Percentiles rank a stretch among this genome's conserved stretches.
phyloP scores from a whole-genome alignment of 2,888 invertebrate genomes.

The Eristalinus aeneus region DNA sequence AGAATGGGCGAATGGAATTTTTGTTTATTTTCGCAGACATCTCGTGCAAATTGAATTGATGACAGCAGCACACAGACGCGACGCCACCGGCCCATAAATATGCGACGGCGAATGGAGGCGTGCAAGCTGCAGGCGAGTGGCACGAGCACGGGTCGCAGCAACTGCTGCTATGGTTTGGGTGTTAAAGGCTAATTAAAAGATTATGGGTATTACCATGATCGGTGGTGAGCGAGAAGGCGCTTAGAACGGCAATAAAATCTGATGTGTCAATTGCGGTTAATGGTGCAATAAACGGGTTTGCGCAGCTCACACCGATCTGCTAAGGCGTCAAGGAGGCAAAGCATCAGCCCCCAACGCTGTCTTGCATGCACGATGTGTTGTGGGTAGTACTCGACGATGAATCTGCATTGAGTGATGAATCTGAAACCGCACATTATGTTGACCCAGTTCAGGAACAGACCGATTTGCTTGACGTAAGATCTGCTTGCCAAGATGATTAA shows the following conservation, averaged over 20 bases:
- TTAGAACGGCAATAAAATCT: conserved; percentile 39
- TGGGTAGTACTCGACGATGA: not conserved
- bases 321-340: conserved; percentile 4
- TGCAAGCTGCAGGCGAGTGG: not conserved
- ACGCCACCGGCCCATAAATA: not conserved
- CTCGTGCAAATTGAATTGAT: not conserved
- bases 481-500: not conserved
- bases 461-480: not conserved
- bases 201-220: not conserved
- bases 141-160: not conserved
- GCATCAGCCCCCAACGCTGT: not conserved
- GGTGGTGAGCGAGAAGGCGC: conserved; percentile 4
- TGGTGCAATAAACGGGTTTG: conserved; percentile 37
- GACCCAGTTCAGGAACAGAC: not conserved
- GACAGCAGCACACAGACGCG: not conserved
- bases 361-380: not conserved
- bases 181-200: not conserved
- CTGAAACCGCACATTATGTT: not conserved
- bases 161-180: not conserved
- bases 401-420: conserved; percentile 7
- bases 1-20: not conserved
- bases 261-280: conserved; percentile 43
- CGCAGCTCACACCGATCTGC: conserved; percentile 6
- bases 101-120: not conserved
- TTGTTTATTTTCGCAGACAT: not conserved